Conservation (phyloP, 2,888 invertebrate species). For the Mimumesa dahlbomi region DNA sequence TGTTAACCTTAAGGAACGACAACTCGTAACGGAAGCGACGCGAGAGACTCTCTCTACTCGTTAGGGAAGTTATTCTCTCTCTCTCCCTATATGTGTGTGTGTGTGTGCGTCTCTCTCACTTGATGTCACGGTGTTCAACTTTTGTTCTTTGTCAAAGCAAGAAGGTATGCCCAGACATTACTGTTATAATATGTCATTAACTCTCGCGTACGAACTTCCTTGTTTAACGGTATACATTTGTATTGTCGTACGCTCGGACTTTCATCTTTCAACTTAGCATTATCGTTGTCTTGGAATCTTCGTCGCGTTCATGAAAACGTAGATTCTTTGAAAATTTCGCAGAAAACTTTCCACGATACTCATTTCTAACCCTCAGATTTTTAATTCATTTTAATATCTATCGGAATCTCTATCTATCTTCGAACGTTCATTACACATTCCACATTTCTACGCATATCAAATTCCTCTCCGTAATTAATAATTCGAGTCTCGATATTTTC, state of each 20-base stretch:
- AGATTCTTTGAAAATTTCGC: no score
- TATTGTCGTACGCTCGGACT: not conserved
- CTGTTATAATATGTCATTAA: slow-evolving; percentile 24
- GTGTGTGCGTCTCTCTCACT: not conserved
- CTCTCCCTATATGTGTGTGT: slow-evolving; percentile 26
- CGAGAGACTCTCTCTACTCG: slow-evolving; percentile 1
- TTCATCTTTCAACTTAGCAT: no score
- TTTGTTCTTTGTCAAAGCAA: not conserved
- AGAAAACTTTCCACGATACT: no score
- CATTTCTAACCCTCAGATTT: no score
- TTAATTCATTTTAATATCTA: no score
- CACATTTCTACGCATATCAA: no score
- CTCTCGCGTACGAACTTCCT: slow-evolving; percentile 39
- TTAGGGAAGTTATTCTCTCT: not conserved
- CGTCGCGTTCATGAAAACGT: no score
- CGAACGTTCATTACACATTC: no score
- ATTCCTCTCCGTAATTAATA: no score
- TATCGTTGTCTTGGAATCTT: no score
- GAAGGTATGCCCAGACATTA: slow-evolving; percentile 2
- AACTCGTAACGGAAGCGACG: slow-evolving; percentile 10
- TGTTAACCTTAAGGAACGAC: slow-evolving; percentile 20
- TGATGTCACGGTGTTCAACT: slow-evolving; percentile 22
- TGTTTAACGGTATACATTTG: slow-evolving; percentile 29
- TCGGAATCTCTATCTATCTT: no score
- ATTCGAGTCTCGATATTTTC: no score